Evolutionary conservation across 2,113 vertebrate species (phyloP), one percentile per base, ranked within the genome.

Genomic region (Glaucidium brasilianum): DNA sequence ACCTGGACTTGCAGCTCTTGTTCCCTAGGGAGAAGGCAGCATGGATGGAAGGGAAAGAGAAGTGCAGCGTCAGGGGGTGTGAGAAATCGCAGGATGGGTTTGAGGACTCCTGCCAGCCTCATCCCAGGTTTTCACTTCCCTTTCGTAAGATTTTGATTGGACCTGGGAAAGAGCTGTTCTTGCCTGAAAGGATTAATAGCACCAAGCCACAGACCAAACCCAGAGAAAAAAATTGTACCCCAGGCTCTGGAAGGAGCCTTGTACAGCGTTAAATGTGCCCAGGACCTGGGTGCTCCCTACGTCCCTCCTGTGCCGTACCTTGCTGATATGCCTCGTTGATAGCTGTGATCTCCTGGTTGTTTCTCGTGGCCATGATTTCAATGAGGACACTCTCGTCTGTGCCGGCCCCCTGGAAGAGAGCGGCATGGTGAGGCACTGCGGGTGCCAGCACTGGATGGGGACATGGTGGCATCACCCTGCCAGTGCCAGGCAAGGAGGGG

Each of bases 311-410:
- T 91, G 97, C 92, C 2, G 0, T 94, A 97, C 96, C 96, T 94
- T 97, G 89, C 69, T 97, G 94, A 72, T 99, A 99, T 0, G 99
- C 99, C 69, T 97, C 93, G 1, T 98, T 99, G 98, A 99, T 99
- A 73, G 98, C 99, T 5, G 68, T 94, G 68, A 99, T 99, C 96
- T 99, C 98, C 30, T 97, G 97, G 41, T 99, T 99, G 98, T 97
- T 99, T 94, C 99, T 98, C 1, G 99, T 99, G 73, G 99, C 98
- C 94, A 99, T 97, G 96, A 99, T 99, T 98, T 99, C 99, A 0
- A 99, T 99, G 76, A 99, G 98, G 82, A 98, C 71, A 1, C 99
- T 99, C 94, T 99, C 99, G 37, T 99, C 99, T 5, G 99, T 99
- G 67, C 99, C 99, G 0, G 98, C 99, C 4, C 99, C 99, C 99